A percentile compares a stretch with the other conserved stretches of the same genome.
These are phyloP conservation scores for Apis dorsata DNA, from an alignment of 1,140 invertebrate species.

Conservation along the genomic window DNA sequence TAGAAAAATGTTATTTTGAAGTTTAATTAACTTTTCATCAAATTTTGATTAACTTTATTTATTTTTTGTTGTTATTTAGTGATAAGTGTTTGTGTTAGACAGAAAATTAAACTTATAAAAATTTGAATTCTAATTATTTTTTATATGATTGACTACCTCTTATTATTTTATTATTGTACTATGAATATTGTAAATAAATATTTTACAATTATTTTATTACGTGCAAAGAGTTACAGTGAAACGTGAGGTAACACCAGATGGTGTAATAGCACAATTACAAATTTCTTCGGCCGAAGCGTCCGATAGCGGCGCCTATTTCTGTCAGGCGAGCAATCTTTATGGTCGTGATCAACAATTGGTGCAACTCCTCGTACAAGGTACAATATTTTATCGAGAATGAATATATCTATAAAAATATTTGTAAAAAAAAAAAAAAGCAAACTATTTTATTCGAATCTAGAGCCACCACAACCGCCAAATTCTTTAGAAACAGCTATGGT, in stretches of 20 bases:
- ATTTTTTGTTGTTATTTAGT: neutral
- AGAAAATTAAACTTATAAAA: neutral
- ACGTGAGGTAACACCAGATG: conserved; percentile 85
- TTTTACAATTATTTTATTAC: conserved; percentile 25
- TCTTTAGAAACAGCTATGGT: conserved; percentile 85
- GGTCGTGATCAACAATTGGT: conserved; percentile 91
- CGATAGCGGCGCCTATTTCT: conserved; percentile 91
- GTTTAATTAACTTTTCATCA: neutral
- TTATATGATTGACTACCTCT: neutral
- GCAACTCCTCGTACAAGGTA: conserved; percentile 90
- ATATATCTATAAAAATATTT: neutral
- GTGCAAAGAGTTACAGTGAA: conserved; percentile 83
- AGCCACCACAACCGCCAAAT: conserved; percentile 86
- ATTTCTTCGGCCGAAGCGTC: conserved; percentile 86
- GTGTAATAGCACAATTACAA: conserved; percentile 86
- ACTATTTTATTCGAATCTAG: conserved; percentile 71
- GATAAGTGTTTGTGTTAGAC: neutral
- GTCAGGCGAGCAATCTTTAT: conserved; percentile 89
- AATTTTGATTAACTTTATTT: neutral
- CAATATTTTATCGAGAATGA: neutral
- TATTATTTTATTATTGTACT: neutral
- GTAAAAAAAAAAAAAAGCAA: neutral
- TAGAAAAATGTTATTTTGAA: neutral
- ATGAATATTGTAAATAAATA: neutral
- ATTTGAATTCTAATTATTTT: neutral